Evolutionary conservation across 2,113 vertebrate species (phyloP).

Genomic region (Oxyura jamaicensis): DNA sequence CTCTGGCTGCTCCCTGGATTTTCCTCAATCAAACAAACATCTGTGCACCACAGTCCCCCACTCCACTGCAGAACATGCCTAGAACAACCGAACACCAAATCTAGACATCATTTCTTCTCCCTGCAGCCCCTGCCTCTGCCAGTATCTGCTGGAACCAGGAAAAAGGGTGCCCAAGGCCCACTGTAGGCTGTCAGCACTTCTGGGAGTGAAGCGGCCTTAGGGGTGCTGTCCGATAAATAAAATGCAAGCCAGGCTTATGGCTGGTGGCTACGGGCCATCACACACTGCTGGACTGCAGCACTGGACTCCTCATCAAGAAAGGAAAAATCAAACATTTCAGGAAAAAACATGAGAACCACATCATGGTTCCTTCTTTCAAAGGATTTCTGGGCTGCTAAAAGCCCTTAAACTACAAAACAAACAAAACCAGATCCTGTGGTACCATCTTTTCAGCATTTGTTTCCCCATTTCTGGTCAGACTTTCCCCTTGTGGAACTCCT

Average conservation of each 20-base stretch:
- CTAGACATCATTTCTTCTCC: no score
- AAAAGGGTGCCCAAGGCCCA: no score
- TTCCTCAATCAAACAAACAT: no score
- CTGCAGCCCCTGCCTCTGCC: no score
- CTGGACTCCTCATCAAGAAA: neutral
- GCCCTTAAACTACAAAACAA: neutral
- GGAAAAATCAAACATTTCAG: slow-evolving; percentile 69
- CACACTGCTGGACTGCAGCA: neutral
- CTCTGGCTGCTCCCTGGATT: no score
- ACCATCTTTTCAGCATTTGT: neutral
- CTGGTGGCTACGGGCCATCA: neutral
- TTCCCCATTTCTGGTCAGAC: neutral
- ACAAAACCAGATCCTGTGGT: neutral
- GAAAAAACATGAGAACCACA: slow-evolving; percentile 71
- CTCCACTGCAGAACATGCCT: no score
- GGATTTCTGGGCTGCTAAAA: neutral
- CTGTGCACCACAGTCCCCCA: no score
- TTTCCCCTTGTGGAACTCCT: neutral
- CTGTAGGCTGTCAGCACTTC: no score
- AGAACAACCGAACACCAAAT: no score
- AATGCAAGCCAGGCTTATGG: neutral
- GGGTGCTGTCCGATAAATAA: no score
- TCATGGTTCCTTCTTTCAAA: neutral
- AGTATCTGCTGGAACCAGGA: no score
- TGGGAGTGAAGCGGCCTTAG: no score